Base-by-base conservation (phyloP, 2,113 vertebrate species). In the Lycaon pictus region DNA sequence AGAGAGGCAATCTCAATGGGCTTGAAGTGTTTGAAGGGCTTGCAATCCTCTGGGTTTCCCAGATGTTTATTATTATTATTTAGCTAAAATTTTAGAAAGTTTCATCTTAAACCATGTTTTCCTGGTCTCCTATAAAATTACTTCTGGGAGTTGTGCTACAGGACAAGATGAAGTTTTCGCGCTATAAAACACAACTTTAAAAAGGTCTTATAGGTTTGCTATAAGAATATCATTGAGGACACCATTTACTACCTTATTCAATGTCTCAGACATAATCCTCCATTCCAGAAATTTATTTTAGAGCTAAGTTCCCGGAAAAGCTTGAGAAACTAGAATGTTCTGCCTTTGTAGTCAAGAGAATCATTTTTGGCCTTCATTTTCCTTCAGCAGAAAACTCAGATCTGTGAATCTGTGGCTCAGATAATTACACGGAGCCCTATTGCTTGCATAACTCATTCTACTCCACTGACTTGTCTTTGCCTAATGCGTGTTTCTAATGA, bases 301-400 rank as follows among this genome's bases (percentile, higher is more conserved):
- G 32, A 80, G 12, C 23, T 62, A 80, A 85, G 8, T 43, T 69
- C n/a, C 81, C 85, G 22, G 56, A 88, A 89, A 60, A 84, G 2
- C 32, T 77, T 60, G 3, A 77, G 37, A 74, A 92, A 62, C 11
- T 72, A 84, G n/a, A 90, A 71, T 79, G 10, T 37, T 93, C 84
- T 93, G 63, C 58, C 16, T 80, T 60, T 71, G 8, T 76, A 58
- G 13, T 81, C 56, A 93, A 93, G 16, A 85, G 48, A 85, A 88
- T 63, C 43, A 63, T 27, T 3, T 72, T 4, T 92, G 35, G 15
- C 37, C 35, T 74, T 95, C 23, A 11, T 77, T 86, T 92, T 72
- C 88, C 82, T 37, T n/a, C 65, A 67, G 55, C 43, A 83, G 69
- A 94, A 94, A 96, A 92, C 20, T 90, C 35, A 92, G 37, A 77